Base-by-base conservation (phyloP, 92 coral and sea anemone genomes). In the Phenganax stokvisi region DNA sequence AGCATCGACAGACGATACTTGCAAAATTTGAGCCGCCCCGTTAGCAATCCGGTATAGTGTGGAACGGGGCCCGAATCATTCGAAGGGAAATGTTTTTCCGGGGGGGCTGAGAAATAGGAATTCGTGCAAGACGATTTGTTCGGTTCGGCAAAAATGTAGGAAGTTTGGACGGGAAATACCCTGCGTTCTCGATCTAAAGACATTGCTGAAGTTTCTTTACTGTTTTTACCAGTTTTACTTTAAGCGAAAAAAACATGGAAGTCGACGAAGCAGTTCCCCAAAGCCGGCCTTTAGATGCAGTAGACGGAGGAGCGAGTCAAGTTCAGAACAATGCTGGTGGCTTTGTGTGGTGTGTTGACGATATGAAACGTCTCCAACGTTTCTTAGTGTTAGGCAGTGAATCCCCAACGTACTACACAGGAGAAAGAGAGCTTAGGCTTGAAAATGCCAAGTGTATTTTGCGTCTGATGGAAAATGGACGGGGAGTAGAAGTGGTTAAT, bases 371-470 rank as follows among this genome's bases (percentile, higher is more conserved):
- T 17, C 58, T 83, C 20, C 77, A 67, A 61, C 80, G 85, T 2
- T 83, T 83, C 58, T 70, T 83, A 29, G 81, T 83, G 16, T 74
- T 83, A 6, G 85, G 85, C 73, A 60, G 80, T 10, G 85, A 83
- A 47, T 15, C 27, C 25, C 80, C 74, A 0, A 83, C 80, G 0
- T 85, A 78, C 83, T 85, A 85, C 54, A 81, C 75, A 27, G 72
- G 10, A 10, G 59, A 71, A 20, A 15, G 56, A 79, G 20, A 51
- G 47, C 75, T 85, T 31, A 28, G 74, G 0, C 10, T n/a, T 15
- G 75, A 85, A 69, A 85, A 85, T 28, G 84, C 75, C 2, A 68
- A 58, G 31, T 84, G 74, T 10, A 61, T 85, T 44, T 12, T 54
- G 29, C 57, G 71, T 56, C 56, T 85, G 52, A 15, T 85, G 54